These are phyloP conservation scores for Pelmatolapia mariae DNA, from an alignment of 2,113 vertebrate species.

Conservation along the genomic window DNA sequence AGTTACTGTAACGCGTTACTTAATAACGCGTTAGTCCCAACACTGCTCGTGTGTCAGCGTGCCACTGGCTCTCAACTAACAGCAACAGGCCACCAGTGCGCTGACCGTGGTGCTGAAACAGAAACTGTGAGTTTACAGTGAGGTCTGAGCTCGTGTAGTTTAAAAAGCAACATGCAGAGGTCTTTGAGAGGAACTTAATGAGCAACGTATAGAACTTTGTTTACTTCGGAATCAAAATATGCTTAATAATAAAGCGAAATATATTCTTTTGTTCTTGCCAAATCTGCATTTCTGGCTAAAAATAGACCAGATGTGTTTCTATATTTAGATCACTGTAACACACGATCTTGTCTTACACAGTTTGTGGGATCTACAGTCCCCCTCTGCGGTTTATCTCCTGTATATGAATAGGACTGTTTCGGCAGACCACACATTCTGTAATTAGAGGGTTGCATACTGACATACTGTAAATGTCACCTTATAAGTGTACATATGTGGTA, in stretches of 20 bases:
- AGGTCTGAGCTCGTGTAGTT: background rate
- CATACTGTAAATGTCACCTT: constrained; percentile 21
- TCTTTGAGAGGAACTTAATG: background rate
- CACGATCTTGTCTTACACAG: background rate
- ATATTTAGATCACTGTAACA: background rate
- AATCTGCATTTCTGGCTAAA: background rate
- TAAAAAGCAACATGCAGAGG: background rate
- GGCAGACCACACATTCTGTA: background rate
- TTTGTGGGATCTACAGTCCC: background rate
- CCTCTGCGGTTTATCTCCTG: background rate
- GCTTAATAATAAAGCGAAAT: background rate
- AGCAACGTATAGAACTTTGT: background rate
- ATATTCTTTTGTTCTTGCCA: background rate
- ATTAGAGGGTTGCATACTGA: background rate
- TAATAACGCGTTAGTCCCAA: too few species aligned
- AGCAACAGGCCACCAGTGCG: background rate
- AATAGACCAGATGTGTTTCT: background rate
- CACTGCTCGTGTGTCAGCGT: background rate
- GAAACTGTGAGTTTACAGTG: background rate
- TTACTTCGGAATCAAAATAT: background rate
- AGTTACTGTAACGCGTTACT: too few species aligned
- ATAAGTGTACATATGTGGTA: background rate
- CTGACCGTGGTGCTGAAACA: constrained; percentile 34
- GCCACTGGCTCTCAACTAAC: background rate
- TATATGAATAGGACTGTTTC: background rate